Conservation (phyloP, 2,888 invertebrate genomes). For the Sipha maydis region DNA sequence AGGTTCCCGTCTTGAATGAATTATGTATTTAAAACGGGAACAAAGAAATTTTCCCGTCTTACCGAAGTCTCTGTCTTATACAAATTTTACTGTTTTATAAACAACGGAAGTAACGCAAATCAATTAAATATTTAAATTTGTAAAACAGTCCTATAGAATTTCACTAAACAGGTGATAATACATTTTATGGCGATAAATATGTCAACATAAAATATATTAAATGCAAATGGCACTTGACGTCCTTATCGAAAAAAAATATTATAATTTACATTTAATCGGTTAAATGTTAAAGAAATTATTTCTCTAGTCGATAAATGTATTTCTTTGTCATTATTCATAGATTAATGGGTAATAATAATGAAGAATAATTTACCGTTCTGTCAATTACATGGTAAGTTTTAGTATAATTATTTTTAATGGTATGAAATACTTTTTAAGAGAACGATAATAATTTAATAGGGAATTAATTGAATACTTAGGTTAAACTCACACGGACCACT, state of each 20-base stretch:
- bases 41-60: too few species aligned
- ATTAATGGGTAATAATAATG: neutral
- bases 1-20: too few species aligned
- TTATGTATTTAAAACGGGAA: too few species aligned
- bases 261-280: conserved; percentile 2
- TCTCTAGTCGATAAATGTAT: neutral
- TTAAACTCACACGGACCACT: too few species aligned
- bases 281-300: neutral
- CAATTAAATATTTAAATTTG: too few species aligned
- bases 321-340: neutral
- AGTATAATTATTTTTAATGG: neutral
- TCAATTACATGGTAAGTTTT: neutral
- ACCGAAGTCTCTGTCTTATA: too few species aligned
- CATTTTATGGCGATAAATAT: neutral
- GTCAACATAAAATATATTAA: neutral
- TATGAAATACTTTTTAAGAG: neutral
- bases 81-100: too few species aligned
- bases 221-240: neutral
- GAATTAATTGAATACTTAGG: neutral
- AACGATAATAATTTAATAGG: neutral
- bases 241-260: neutral
- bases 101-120: too few species aligned
- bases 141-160: neutral
- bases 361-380: neutral
- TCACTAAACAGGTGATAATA: neutral